These are phyloP conservation scores for Acromyrmex heyeri DNA, from an alignment of 1,140 invertebrate species.

Conservation along the genomic window DNA sequence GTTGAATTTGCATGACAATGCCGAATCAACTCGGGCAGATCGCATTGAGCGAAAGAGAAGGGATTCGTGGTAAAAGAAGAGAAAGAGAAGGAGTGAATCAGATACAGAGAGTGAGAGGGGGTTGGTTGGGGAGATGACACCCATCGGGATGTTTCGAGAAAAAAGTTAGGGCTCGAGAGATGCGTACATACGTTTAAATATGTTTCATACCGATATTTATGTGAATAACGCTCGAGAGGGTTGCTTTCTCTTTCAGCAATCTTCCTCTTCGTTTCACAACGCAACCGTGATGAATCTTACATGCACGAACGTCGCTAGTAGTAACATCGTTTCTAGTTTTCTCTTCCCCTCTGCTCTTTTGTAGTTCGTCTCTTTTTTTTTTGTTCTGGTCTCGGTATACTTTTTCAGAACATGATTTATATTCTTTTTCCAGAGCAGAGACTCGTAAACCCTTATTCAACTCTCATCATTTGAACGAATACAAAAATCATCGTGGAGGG, in stretches of 20 bases:
- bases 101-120: neutral
- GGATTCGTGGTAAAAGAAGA: neutral
- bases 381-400: slow-evolving; percentile 1
- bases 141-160: slow-evolving; percentile 67
- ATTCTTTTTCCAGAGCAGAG: neutral
- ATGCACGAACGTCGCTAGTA: neutral
- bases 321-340: slow-evolving; percentile 1
- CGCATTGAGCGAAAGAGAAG: neutral
- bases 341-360: neutral
- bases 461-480: neutral
- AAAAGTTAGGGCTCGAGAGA: slow-evolving; percentile 64
- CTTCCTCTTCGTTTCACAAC: neutral
- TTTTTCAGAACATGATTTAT: slow-evolving; percentile 67
- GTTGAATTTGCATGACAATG: slow-evolving; percentile 79
- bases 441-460: slow-evolving; percentile 39
- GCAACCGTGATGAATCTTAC: slow-evolving; percentile 52
- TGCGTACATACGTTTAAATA: slow-evolving; percentile 39
- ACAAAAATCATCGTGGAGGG: neutral
- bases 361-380: no score
- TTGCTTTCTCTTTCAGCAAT: slow-evolving; percentile 48
- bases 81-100: neutral
- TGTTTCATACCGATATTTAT: slow-evolving; percentile 62
- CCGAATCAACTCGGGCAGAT: slow-evolving; percentile 72
- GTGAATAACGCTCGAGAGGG: slow-evolving; percentile 41
- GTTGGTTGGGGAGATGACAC: slow-evolving; percentile 49